These are phyloP conservation scores for Bungarus multicinctus DNA, from an alignment of 2,113 vertebrate genomes.

Conservation along the genomic window DNA sequence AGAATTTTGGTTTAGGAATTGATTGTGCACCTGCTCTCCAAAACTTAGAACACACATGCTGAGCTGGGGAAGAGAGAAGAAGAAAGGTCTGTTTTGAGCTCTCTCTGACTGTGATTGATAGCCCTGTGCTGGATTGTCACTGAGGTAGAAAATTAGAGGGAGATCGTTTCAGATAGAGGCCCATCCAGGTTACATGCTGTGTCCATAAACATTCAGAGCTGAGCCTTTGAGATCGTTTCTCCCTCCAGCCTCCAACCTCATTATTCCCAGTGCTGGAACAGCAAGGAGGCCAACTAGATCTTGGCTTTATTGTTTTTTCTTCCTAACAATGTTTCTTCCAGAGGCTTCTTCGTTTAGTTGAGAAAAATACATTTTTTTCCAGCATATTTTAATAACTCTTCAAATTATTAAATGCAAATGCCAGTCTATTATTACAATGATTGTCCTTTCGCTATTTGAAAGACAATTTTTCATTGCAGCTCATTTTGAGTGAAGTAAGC, in stretches of 20 bases:
- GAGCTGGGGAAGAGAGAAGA: not conserved
- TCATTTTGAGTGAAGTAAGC: not conserved
- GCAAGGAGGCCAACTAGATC: constrained; percentile 26
- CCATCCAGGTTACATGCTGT: constrained; percentile 33
- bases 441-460: not conserved
- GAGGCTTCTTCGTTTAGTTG: constrained; percentile 39
- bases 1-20: not conserved
- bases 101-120: constrained; percentile 55
- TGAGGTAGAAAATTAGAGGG: constrained; percentile 68
- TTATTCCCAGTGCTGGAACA: constrained; percentile 48
- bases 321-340: not conserved
- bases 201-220: constrained; percentile 3
- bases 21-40: too few relatives aligned
- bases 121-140: constrained; percentile 28
- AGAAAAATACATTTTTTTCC: constrained; percentile 45
- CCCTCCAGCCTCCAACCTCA: constrained; percentile 16
- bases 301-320: not conserved
- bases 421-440: constrained; percentile 21
- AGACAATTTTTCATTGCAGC: not conserved
- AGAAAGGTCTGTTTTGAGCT: not conserved
- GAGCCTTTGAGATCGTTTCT: not conserved
- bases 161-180: constrained; percentile 6
- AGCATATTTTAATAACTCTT: not conserved
- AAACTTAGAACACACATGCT: not conserved
- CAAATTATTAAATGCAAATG: constrained; percentile 23